Evolutionary conservation across 92 coral and sea anemone genomes (phyloP), one percentile per base, ranked within the genome.

Genomic region (Palythoa grandiflora): DNA sequence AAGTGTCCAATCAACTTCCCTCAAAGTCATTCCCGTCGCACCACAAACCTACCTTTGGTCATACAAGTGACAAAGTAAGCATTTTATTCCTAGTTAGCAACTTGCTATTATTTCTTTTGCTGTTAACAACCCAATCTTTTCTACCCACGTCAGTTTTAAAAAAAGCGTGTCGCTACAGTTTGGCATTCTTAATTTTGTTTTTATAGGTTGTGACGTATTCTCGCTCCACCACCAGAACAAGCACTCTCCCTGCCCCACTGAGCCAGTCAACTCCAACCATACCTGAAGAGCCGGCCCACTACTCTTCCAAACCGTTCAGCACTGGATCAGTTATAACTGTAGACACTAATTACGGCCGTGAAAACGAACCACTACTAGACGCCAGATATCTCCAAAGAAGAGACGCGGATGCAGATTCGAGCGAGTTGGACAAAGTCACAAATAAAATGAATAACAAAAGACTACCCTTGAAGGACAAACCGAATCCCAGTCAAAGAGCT

Each of bases 191-290:
- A 28, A 28, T 28, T 28, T 55, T 55, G 17, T 38, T 65, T 44
- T 68, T 20, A 20, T 55, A 47, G 75, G 53, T 55, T 84, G 92
- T 91, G 70, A 79, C 92, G 1, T 91, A 91, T 54, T 88, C 92
- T 3, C 91, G 92, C 57, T 50, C 85, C 6, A 57, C 85, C 47
- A 79, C 89, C 19, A 94, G 96, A 13, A 92, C 88, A 66, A 90
- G 87, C 50, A 48, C 84, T n/a, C 79, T 91, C 17, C 98, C 98
- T 13, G 92, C 90, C n/a, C 98, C 98, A 20, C 90, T 94, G 14
- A 94, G 94, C 55, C 98, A 95, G 79, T 93, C 96, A 1, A 96
- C 99, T 37, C 98, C 98, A 17, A 95, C 93, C 20, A 89, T 93
- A 61, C 98, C 98, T 9, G 93, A 96, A 77, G 98, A 91, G 75